Conservation (phyloP, 64 coral and sea anemone genomes). For the Montipora sp. region DNA sequence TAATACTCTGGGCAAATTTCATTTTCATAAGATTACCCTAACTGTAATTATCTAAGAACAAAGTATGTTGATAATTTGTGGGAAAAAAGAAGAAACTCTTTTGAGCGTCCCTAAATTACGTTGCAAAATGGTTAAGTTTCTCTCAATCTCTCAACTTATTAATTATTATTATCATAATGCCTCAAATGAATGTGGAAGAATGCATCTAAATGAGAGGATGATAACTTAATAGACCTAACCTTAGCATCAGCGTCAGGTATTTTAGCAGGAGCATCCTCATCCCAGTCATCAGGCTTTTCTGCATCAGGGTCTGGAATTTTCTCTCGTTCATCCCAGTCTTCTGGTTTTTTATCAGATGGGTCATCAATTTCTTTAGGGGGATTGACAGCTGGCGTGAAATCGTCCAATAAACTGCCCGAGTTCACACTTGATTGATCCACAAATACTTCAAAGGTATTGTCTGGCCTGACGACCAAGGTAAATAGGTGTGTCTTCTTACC, state of each 20-base stretch:
- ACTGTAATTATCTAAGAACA: too few species aligned
- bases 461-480: slow-evolving; percentile 84
- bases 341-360: slow-evolving; percentile 87
- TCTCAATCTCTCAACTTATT: too few species aligned
- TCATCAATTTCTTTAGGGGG: slow-evolving; percentile 97
- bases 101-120: too few species aligned
- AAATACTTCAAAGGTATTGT: slow-evolving; percentile 95
- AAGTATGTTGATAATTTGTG: too few species aligned
- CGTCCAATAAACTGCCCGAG: slow-evolving; percentile 83
- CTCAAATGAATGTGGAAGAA: background rate
- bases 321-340: slow-evolving; percentile 99
- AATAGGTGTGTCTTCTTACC: slow-evolving; percentile 97
- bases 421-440: slow-evolving; percentile 87
- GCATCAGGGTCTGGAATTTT: slow-evolving; percentile 98
- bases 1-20: too few species aligned
- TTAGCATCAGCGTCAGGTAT: slow-evolving; percentile 95
- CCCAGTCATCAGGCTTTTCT: slow-evolving; percentile 98
- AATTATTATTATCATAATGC: too few species aligned
- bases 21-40: too few species aligned
- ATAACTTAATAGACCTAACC: slow-evolving; percentile 24
- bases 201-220: background rate
- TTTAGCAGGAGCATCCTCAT: slow-evolving; percentile 95
- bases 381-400: slow-evolving; percentile 92
- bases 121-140: too few species aligned
- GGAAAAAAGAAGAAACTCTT: too few species aligned